A percentile compares a stretch with the other conserved stretches of the same genome.
These are phyloP conservation scores for Cacajao melanocephalus DNA, from an alignment of 2,797 vertebrate genomes.

Conservation along the genomic window DNA sequence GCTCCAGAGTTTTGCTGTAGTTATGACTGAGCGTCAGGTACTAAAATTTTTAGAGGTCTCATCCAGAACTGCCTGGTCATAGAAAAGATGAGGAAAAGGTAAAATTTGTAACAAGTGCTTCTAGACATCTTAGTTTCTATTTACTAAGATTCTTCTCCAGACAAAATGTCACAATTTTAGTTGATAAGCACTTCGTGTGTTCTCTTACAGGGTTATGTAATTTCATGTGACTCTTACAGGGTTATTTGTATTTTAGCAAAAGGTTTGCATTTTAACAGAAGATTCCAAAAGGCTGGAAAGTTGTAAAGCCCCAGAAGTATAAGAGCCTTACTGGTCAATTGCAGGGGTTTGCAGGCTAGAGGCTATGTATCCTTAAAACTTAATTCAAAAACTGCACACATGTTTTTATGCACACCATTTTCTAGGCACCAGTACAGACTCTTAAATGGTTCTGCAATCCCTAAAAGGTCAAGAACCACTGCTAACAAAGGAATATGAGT, in stretches of 20 bases:
- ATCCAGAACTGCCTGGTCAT: not conserved
- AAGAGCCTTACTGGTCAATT: not conserved
- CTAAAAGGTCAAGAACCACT: not conserved
- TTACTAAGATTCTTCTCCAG: not conserved
- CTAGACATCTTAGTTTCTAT: not conserved
- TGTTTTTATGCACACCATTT: not conserved
- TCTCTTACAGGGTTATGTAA: not conserved
- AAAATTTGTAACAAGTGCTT: not conserved
- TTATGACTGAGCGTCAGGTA: not conserved
- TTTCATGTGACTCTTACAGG: not conserved
- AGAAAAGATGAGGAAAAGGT: not conserved
- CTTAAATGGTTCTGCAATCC: not conserved
- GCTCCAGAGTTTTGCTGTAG: not conserved
- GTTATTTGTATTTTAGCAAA: not conserved
- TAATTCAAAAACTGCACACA: not conserved
- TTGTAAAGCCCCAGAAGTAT: not conserved
- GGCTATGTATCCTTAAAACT: not conserved
- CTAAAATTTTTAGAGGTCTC: not conserved
- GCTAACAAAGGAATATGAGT: not conserved
- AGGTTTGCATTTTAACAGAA: not conserved
- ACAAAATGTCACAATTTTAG: not conserved
- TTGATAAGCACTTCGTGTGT: not conserved
- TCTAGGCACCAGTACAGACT: not conserved
- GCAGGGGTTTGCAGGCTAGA: not conserved
- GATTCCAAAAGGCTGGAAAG: not conserved